Evolutionary conservation across 2,888 invertebrate species (phyloP).

Genomic region (Tipula lateralis): DNA sequence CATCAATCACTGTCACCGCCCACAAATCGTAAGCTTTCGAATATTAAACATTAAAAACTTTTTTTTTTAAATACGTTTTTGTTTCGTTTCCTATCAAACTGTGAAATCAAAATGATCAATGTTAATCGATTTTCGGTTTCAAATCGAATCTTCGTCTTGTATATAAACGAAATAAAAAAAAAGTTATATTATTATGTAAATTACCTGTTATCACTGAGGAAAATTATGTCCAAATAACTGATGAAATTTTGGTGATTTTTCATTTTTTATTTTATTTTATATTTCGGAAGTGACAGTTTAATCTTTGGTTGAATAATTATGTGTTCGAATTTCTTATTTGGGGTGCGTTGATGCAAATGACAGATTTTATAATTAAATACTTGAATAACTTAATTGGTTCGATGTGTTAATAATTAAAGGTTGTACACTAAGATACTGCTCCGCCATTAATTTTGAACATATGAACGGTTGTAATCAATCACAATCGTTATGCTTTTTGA

Average conservation of each 20-base stretch:
- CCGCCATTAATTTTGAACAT: too few relatives aligned
- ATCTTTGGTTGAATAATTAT: background rate
- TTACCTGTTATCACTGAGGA: background rate
- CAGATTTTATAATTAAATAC: background rate
- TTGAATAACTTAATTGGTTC: background rate
- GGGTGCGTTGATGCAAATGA: background rate
- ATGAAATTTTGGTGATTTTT: background rate
- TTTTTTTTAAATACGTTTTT: background rate
- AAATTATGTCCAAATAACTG: background rate
- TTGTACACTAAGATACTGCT: background rate
- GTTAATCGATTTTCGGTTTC: background rate
- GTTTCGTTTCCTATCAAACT: background rate
- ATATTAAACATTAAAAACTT: background rate
- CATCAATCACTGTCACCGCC: background rate
- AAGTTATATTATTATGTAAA: constrained; percentile 6
- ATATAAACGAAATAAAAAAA: background rate
- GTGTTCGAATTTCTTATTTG: background rate
- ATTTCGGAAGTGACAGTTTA: background rate
- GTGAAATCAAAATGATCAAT: constrained; percentile 13
- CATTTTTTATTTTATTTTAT: background rate
- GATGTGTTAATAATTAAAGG: background rate
- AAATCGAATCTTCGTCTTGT: background rate
- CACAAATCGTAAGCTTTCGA: background rate
- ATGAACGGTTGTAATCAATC: background rate
- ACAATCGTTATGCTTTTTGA: background rate